Conservation (phyloP, 2,113 vertebrate genomes). For the Upupa epops region DNA sequence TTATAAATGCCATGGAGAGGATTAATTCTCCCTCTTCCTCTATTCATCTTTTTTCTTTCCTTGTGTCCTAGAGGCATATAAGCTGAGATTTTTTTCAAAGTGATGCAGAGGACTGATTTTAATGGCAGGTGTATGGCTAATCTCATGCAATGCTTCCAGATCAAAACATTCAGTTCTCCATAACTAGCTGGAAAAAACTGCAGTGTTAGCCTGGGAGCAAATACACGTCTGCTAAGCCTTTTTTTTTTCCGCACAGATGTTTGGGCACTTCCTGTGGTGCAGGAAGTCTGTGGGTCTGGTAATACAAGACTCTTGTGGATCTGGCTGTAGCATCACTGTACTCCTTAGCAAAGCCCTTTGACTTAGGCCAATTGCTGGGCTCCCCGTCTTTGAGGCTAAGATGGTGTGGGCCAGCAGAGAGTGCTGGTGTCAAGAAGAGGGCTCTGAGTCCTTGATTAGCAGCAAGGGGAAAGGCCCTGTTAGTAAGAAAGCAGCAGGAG, state of each 20-base stretch:
- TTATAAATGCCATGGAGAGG: background rate
- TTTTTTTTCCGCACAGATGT: background rate
- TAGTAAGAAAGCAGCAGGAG: background rate
- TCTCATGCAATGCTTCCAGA: background rate
- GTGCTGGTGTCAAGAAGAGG: background rate
- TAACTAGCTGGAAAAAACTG: background rate
- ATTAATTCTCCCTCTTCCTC: background rate
- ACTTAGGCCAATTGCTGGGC: rapidly evolving
- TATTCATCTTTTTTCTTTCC: background rate
- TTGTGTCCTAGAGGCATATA: background rate
- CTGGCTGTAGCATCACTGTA: background rate
- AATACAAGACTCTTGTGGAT: rapidly evolving
- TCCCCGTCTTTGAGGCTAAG: background rate
- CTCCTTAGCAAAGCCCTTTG: background rate
- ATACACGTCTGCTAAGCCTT: background rate
- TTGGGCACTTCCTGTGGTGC: background rate
- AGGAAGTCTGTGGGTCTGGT: background rate
- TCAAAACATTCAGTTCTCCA: background rate
- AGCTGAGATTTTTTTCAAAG: constrained; percentile 18
- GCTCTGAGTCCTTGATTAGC: background rate
- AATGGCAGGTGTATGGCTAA: background rate
- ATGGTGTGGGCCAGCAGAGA: background rate
- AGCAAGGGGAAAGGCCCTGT: background rate
- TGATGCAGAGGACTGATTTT: background rate
- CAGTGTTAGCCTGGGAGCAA: background rate